Percentiles rank a stretch among this genome's conserved stretches.
Conservation (phyloP, 2,888 invertebrate genomes). For the Lasioglossum leucozonium region DNA sequence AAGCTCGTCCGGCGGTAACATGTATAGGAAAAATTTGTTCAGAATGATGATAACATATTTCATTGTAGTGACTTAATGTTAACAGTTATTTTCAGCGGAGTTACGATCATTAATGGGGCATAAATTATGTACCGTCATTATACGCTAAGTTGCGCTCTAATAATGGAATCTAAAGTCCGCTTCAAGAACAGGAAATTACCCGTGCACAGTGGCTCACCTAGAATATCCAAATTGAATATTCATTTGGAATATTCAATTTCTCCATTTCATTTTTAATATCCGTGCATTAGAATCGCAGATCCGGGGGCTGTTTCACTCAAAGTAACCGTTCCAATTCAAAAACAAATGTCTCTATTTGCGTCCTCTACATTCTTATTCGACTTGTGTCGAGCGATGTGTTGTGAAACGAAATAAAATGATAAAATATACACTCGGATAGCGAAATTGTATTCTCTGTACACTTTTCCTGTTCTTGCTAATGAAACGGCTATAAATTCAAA, state of each 20-base stretch:
- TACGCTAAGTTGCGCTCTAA: neutral
- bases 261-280: conserved; percentile 13
- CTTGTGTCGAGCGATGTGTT: too few species aligned
- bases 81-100: neutral
- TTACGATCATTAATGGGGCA: neutral
- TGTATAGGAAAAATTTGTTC: too few species aligned
- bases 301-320: neutral
- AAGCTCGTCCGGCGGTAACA: too few species aligned
- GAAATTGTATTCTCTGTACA: neutral
- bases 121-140: neutral
- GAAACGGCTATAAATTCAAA: neutral
- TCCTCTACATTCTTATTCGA: too few species aligned
- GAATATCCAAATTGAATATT: neutral
- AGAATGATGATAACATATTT: too few species aligned
- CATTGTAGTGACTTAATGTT: neutral
- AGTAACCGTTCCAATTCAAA: neutral
- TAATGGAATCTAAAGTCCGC: neutral
- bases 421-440: neutral
- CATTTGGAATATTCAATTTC: neutral
- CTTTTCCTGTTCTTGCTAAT: neutral
- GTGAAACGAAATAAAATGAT: too few species aligned
- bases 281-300: neutral
- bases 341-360: neutral
- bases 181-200: neutral
- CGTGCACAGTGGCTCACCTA: neutral